phyloP scores from a whole-genome alignment of 2,113 vertebrate genomes.

The Nesoenas mayeri region DNA sequence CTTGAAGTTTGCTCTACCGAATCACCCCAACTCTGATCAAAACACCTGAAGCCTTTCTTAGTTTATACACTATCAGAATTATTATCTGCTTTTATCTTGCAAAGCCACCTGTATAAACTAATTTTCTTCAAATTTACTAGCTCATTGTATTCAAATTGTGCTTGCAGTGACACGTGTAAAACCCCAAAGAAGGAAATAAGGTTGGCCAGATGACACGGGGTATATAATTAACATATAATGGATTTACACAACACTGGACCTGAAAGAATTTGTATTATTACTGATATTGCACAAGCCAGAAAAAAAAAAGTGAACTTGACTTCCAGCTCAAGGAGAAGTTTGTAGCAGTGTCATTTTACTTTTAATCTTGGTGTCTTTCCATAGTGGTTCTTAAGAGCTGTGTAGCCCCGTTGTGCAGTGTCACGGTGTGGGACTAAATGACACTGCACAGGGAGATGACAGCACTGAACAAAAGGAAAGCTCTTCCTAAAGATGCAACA shows the following conservation, averaged over 20 bases:
- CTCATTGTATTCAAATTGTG: background rate
- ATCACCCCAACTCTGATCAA: background rate
- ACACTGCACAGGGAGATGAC: background rate
- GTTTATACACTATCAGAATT: background rate
- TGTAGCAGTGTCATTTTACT: background rate
- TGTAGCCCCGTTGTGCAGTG: background rate
- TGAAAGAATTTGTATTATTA: background rate
- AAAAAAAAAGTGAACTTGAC: background rate
- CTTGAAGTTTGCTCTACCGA: background rate
- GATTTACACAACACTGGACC: background rate
- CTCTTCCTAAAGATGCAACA: background rate
- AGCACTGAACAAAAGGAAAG: background rate
- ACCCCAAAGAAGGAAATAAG: background rate
- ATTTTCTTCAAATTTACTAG: background rate
- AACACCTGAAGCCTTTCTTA: background rate
- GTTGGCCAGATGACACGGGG: background rate
- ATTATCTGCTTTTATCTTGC: background rate
- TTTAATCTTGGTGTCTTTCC: background rate
- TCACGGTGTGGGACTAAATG: background rate
- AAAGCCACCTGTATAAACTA: background rate
- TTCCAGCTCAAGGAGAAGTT: background rate
- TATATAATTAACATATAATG: background rate
- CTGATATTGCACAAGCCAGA: background rate
- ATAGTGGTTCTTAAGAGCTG: background rate
- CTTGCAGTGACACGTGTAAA: background rate